A percentile compares a stretch with the other conserved stretches of the same genome.
These are phyloP conservation scores for Oscarella lobularis DNA, from an alignment of 37 sponge, comb jelly and placozoan genomes.

Conservation along the genomic window DNA sequence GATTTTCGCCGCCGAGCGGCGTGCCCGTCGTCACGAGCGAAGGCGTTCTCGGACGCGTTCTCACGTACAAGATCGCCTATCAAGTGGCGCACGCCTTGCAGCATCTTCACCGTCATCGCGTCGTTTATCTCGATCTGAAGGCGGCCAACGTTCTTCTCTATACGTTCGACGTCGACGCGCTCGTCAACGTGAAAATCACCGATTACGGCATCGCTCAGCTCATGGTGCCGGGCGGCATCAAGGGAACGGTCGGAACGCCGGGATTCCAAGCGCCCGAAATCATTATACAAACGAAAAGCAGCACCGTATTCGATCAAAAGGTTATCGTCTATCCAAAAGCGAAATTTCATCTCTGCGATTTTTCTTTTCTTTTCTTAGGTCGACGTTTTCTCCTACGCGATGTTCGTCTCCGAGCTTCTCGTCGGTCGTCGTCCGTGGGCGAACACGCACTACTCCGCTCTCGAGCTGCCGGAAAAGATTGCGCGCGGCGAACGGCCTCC, in stretches of 20 bases:
- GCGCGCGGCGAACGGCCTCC: background rate
- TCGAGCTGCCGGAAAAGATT: background rate
- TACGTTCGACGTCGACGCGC: background rate
- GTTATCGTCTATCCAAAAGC: no score
- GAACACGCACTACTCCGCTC: background rate
- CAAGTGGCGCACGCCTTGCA: background rate
- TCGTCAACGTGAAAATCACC: background rate
- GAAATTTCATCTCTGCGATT: no score
- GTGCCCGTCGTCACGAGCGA: background rate
- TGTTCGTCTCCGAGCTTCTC: background rate
- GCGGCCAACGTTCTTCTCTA: slow-evolving; percentile 1
- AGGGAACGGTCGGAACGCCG: background rate
- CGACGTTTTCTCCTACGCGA: background rate
- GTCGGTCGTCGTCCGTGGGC: background rate
- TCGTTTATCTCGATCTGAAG: background rate
- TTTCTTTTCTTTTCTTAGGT: background rate
- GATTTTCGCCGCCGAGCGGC: background rate
- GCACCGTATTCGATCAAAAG: background rate
- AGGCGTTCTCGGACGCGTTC: background rate
- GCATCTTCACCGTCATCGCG: background rate
- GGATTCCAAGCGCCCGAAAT: background rate
- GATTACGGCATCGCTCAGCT: background rate
- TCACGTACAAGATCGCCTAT: background rate
- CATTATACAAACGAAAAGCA: background rate
- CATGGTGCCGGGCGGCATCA: background rate